Conservation (phyloP, 1,140 invertebrate genomes). For the Luehdorfia chinensis region DNA sequence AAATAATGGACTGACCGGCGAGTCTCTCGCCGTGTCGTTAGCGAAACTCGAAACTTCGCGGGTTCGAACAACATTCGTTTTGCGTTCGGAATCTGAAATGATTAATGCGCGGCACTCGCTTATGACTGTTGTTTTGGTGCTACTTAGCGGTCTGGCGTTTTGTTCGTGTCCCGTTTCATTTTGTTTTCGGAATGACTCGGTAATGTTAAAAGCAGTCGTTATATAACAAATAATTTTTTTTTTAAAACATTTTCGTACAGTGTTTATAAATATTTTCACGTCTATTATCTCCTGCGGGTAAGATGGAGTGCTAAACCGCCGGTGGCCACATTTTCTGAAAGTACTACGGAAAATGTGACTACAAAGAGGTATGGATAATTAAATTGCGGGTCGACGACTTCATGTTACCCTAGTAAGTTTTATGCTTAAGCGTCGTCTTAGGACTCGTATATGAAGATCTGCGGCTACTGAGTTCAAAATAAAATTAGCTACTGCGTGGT, state of each 20-base stretch:
- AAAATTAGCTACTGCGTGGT: too few species aligned
- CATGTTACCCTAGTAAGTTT: too few species aligned
- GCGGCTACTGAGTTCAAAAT: too few species aligned
- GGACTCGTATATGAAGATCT: too few species aligned
- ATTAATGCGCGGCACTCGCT: constrained; percentile 52
- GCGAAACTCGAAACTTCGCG: constrained; percentile 46
- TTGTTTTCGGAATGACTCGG: constrained; percentile 12
- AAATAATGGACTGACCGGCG: constrained; percentile 64
- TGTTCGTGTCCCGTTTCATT: too few species aligned
- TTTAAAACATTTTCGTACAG: background rate
- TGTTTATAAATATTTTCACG: background rate
- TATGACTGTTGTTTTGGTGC: constrained; percentile 40
- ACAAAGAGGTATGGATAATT: too few species aligned
- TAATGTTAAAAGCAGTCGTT: background rate
- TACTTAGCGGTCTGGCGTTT: constrained; percentile 26
- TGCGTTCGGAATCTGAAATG: constrained; percentile 40
- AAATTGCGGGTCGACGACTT: too few species aligned
- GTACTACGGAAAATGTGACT: too few species aligned
- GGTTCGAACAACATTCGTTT: constrained; percentile 39
- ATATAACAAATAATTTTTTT: background rate
- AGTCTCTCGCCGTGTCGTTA: constrained; percentile 60
- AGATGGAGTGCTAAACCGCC: too few species aligned
- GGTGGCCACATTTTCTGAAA: too few species aligned
- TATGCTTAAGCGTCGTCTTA: too few species aligned
- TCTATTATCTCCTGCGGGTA: too few species aligned